Base-by-base conservation (phyloP, 2,888 invertebrate genomes). In the Thyatira batis region DNA sequence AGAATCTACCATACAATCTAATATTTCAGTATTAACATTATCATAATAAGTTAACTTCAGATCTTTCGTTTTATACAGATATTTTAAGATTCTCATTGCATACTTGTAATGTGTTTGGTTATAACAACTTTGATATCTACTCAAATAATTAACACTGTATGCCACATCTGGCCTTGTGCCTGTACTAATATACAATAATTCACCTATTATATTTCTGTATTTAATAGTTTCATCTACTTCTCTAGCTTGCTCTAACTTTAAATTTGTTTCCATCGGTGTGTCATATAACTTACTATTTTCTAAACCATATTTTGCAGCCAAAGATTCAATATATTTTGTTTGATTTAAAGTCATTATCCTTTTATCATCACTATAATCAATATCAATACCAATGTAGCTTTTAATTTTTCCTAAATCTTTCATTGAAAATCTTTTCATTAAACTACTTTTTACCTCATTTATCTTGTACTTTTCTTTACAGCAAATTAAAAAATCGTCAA, bases 301-400 rank as follows among this genome's bases (percentile, higher is more conserved):
- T 9, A 73, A 25, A 45, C 66, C 53, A 59, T 65, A 70, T 30
- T 56, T 55, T 57, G 50, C 55, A 33, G 69, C 67, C 50, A 70
- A 57, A 28, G 61, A 64, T 23, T 70, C 65, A 52, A 67, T 68
- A 54, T 69, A 71, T 13, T 27, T 27, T 65, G 55, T 54, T 54
- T 69, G 67, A 60, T 51, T 61, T 53, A 82, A 54, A n/a, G 66
- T 71, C 61, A 79, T 60, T 20, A 20, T 46, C 6, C 48, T 54
- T 60, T 46, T 51, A 11, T 58, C 57, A 61, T 75, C 49, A 55
- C 64, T 65, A 58, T 75, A 65, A 27, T 68, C 60, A 62, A 79
- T 70, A 57, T 78, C 67, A 51, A 79, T 79, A 1, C 78, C 78
- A 58, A 80, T 56, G 52, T 78, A 76, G 11, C 21, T 72, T 60